Base-by-base conservation (phyloP, 2,113 vertebrate species). In the Zapus hudsonius region DNA sequence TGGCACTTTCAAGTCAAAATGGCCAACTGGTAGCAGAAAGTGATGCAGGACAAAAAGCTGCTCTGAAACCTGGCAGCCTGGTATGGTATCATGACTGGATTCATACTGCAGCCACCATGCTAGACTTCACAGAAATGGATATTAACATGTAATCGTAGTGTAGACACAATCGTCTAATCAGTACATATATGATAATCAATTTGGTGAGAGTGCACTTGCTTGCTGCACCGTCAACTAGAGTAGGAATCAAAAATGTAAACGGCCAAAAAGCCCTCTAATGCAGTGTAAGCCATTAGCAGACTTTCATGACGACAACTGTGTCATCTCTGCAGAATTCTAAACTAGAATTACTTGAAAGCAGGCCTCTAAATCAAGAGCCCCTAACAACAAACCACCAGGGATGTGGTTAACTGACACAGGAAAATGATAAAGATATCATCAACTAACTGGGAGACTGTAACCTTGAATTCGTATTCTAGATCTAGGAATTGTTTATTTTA, bases 401-500 rank as follows among this genome's bases (percentile, higher is more conserved):
- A 76, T 63, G 7, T 22, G 17, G 66, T 83, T 83, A 42, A 76
- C 42, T 81, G 78, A 90, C 20, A 61, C 63, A 79, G 66, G 44
- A 89, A 44, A 89, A 84, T 80, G 64, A 76, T 47, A 52, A 57
- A 92, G 61, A 42, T 64, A 55, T 47, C 44, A 38, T 67, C 79
- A 75, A 52, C 47, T 87, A 66, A 36, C 25, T 55, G 22, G 25
- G 42, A 94, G 16, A 69, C 63, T 33, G 3, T 76, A 93, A 22
- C 27, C 61, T 74, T n/a, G 74, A 38, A 84, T 91, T 94, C 86
- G 40, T 64, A 84, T 95, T 59, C 36, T 38, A 81, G 57, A 89
- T 66, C 44, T 59, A 80, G 29, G 84, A 90, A 74, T 89, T 90
- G 7, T 75, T 96, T 90, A 59, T 66, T 93, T 94, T 87, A 33